phyloP scores from a whole-genome alignment of 1,140 invertebrate species.

The Anadara kagoshimensis region DNA sequence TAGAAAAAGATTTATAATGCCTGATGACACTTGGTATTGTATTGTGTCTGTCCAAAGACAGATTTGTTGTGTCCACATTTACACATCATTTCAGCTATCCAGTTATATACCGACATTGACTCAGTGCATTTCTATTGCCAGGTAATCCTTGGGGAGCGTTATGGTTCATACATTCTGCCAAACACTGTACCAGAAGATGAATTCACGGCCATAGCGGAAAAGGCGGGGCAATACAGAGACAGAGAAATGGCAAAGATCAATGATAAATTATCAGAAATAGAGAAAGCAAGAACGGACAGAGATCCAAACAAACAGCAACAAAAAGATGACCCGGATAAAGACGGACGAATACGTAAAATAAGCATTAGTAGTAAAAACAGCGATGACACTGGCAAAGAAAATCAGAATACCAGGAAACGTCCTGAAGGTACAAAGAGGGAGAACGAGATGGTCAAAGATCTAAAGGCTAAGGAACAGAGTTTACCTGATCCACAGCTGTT shows the following conservation, averaged over 20 bases:
- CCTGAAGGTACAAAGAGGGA: slow-evolving; percentile 36
- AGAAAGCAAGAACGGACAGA: slow-evolving; percentile 18
- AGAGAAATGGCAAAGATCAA: slow-evolving; percentile 39
- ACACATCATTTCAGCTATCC: too few relatives aligned
- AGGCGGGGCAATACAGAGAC: slow-evolving; percentile 76
- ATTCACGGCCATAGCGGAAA: slow-evolving; percentile 86
- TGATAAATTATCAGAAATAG: slow-evolving; percentile 49
- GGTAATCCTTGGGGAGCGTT: slow-evolving; percentile 97
- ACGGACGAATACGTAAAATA: neutral
- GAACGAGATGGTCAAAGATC: slow-evolving; percentile 33
- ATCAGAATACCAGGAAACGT: slow-evolving; percentile 1
- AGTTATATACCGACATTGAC: too few relatives aligned
- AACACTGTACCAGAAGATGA: slow-evolving; percentile 87
- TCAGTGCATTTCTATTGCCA: too few relatives aligned
- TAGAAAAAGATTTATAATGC: too few relatives aligned
- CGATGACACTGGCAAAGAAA: slow-evolving; percentile 34
- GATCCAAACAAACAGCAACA: neutral
- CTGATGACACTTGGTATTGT: too few relatives aligned
- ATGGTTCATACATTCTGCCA: slow-evolving; percentile 96
- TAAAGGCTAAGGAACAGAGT: slow-evolving; percentile 50
- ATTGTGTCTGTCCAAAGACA: too few relatives aligned
- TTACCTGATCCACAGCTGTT: slow-evolving; percentile 56
- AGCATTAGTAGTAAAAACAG: slow-evolving; percentile 11
- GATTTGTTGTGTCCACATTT: too few relatives aligned
- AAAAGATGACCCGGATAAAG: too few relatives aligned